Base-by-base conservation (phyloP, 2,797 vertebrate genomes). In the Gephyroberyx darwinii region DNA sequence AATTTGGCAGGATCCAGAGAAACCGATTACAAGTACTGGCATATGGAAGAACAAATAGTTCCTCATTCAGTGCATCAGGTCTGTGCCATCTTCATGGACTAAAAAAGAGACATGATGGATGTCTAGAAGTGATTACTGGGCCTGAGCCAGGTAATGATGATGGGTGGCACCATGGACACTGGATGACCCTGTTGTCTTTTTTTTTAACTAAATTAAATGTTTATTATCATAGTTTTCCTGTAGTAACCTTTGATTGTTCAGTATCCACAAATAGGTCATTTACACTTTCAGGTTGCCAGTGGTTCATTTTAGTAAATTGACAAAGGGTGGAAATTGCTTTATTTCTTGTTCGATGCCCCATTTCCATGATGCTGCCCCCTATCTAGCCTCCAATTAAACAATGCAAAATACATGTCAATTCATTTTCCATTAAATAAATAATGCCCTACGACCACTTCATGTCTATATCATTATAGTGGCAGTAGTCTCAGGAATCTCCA, bases 41-140 rank as follows among this genome's bases (percentile, higher is more conserved):
- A 98, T 98, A 98, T 98, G 97, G 96, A 94, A 93, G 92, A 94
- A 96, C 95, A 96, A 95, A 94, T 92, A 91, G 92, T 93, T 94
- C 93, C 94, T 93, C 93, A 93, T 94, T 95, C 93, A 88, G 90
- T 93, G 93, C 95, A 95, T 96, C 96, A 95, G 96, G 95, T 96
- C 93, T 92, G 93, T 95, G 96, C 95, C 96, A 96, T 95, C 93
- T 95, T 94, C 80, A 91, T 89, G 69, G 79, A 90, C 86, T 77
- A 89, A 89, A 84, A 96, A 94, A 96, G 93, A 90, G 92, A 96
- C 95, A 94, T 95, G 93, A 90, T 86, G 90, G 94, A 92, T 95
- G 93, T 93, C 89, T 85, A 88, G 91, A 84, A 57, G 80, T 86
- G 94, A 83, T 90, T 92, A 86, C 92, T 92, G 94, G 95, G 94